These are phyloP conservation scores for Hypothenemus hampei DNA, from an alignment of 1,140 invertebrate species.

Conservation along the genomic window DNA sequence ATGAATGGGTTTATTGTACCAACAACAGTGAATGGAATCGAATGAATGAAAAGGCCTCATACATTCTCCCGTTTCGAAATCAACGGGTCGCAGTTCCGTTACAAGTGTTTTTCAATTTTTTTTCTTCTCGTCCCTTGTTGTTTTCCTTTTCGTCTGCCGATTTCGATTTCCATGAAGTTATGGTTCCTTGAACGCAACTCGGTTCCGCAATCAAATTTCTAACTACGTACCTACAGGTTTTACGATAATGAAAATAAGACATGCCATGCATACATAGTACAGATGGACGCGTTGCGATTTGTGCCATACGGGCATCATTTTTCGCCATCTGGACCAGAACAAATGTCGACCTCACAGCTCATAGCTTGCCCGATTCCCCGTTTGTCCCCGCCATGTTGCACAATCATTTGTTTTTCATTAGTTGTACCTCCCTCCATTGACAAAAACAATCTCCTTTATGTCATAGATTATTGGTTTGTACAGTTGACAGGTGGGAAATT, in stretches of 20 bases:
- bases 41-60: constrained; percentile 10
- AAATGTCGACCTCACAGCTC: constrained; percentile 15
- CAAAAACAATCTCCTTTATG: too few species aligned
- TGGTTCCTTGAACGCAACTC: too few species aligned
- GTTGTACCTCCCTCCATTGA: too few species aligned
- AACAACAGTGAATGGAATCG: constrained; percentile 1
- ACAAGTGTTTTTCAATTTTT: constrained; percentile 1
- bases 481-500: too few species aligned
- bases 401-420: too few species aligned
- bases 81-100: constrained; percentile 17
- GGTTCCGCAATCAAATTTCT: too few species aligned
- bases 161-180: neutral
- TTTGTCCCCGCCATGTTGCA: too few species aligned
- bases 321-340: constrained; percentile 20
- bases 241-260: too few species aligned
- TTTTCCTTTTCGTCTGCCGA: neutral
- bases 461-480: too few species aligned
- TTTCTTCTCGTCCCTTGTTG: neutral
- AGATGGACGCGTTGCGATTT: neutral
- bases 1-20: constrained; percentile 14
- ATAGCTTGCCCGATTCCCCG: too few species aligned
- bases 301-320: constrained; percentile 21
- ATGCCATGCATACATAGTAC: constrained; percentile 9
- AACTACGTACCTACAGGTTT: too few species aligned
- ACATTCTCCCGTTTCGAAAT: constrained; percentile 2